phyloP scores from a whole-genome alignment of 2,888 invertebrate species.

The Amphipoea oculea region DNA sequence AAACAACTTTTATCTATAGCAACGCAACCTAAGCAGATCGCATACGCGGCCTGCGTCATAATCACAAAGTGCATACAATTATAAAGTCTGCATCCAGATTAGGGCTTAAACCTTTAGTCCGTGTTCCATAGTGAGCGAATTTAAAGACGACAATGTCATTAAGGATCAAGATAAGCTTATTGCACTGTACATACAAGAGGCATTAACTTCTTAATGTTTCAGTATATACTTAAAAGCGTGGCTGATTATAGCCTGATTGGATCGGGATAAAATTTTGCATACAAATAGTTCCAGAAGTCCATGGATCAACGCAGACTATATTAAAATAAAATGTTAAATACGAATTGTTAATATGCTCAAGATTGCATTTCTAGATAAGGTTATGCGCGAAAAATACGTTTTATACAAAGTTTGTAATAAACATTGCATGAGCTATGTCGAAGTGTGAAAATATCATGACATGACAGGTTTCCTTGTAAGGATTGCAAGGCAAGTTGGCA shows the following conservation, averaged over 20 bases:
- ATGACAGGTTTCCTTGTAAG: conserved; percentile 49
- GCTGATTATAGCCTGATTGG: conserved; percentile 44
- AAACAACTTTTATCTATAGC: neutral
- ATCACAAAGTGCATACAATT: neutral
- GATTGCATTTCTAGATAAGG: conserved; percentile 42
- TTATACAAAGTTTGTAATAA: conserved; percentile 33
- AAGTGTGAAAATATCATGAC: conserved; percentile 40
- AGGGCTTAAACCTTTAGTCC: neutral
- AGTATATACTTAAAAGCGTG: conserved; percentile 51
- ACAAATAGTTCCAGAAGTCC: conserved; percentile 50
- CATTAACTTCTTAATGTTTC: conserved; percentile 54
- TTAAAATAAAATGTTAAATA: conserved; percentile 36
- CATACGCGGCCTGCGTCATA: neutral
- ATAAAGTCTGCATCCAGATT: conserved; percentile 13
- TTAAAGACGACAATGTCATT: conserved; percentile 47
- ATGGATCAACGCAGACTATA: conserved; percentile 28
- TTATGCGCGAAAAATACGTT: conserved; percentile 34
- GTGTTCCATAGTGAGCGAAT: conserved; percentile 29
- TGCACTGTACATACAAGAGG: conserved; percentile 18
- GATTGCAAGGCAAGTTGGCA: conserved; percentile 27
- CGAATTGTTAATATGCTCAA: conserved; percentile 30
- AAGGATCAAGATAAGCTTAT: conserved; percentile 50
- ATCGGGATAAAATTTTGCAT: conserved; percentile 56
- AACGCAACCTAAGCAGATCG: neutral
- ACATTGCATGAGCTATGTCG: conserved; percentile 40